Evolutionary conservation across 2,113 vertebrate species (phyloP), one percentile per base, ranked within the genome.

Genomic region (Callipepla californica): DNA sequence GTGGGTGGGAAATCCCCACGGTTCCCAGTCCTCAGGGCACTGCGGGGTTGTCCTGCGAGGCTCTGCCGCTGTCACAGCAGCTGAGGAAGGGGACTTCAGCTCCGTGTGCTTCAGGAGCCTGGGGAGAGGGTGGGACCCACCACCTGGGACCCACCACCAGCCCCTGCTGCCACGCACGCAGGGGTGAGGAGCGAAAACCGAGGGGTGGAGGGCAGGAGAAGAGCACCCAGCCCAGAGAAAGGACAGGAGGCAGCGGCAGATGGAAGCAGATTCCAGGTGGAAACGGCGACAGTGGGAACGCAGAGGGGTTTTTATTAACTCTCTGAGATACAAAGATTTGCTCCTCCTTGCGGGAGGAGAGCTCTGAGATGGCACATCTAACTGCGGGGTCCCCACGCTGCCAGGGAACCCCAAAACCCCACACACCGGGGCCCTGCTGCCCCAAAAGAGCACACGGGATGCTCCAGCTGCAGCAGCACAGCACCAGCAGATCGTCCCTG

Each of bases 231-330:
- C 77, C 36, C n/a, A 75, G 87, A 91, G 63, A 55, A 36, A 68
- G 90, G 81, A 61, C 40, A 51, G 69, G 79, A 92, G 90, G 75
- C 58, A 25, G 36, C 42, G 36, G 63, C 48, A 92, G 89, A 65
- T 25, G 34, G 90, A 92, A 90, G 67, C 45, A 92, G 93, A 95
- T 53, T 89, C 84, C 95, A 80, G 88, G 85, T 51, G 87, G 94
- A 72, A 89, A 58, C 67, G 50, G 70, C 63, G 23, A 83, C 76
- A 65, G 90, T 40, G 73, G 90, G 85, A 62, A 42, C 3, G 25
- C 15, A 65, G 72, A 73, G 80, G 80, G 68, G 26, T 8, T 80
- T 92, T 91, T 75, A 50, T 91, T 79, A 9, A 0, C 9, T 8
- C 12, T 36, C 45, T 75, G 21, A 34, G 69, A 42, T 75, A 81